Base-by-base conservation (phyloP, 2,113 vertebrate species). In the Melanerpes formicivorus region DNA sequence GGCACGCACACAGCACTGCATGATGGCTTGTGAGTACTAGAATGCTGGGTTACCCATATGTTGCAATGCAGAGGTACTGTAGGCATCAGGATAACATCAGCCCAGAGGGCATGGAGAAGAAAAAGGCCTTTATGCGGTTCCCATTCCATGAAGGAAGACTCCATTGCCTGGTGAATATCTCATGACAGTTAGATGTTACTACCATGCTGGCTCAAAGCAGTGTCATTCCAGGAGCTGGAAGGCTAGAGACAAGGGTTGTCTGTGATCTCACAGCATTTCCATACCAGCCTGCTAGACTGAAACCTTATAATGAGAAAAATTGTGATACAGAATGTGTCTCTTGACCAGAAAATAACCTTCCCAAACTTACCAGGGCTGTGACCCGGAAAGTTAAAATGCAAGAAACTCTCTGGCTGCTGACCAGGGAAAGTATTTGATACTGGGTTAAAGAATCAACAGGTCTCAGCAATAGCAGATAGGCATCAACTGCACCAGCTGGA, bases 91-190 rank as follows among this genome's bases (percentile, higher is more conserved):
- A 50, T 56, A 90, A 56, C 66, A 94, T 75, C 84, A 84, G 63
- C 48, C 63, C 74, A 72, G 37, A 72, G 58, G 73, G 63, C 25
- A 63, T 55, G 50, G 56, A 58, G 86, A 81, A 88, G 52, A 72
- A 80, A 84, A 75, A 80, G 10, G 6, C 73, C 78, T 76, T 89
- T 77, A 77, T 66, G 69, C 55, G 23, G 64, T 50, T 93, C 34
- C 19, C 26, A 27, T 50, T 56, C 48, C 63, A 90, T 8, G 10
- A 77, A 88, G 60, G 65, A 66, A 93, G 80, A 60, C 34, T 94
- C 85, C 46, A 83, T 60, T 88, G 88, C 80, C 73, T 80, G 76
- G n/a, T 80, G 73, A 90, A 66, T 10, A 79, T 79, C 87, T 54
- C 63, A 42, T 65, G 81, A 94, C 74, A 87, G 52, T 75, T 69